These are phyloP conservation scores for Caenorhabditis elegans DNA, from an alignment of 1,140 invertebrate species.

Conservation along the genomic window WBcel235 BX284603.4:13225001-13225500, in stretches of 20 bases:
- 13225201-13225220: slow-evolving; percentile 49
- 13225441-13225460: slow-evolving; percentile 39
- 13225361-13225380: slow-evolving; percentile 82
- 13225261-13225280: slow-evolving; percentile 62
- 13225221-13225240: slow-evolving; percentile 30
- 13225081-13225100: slow-evolving; percentile 63
- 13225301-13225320: slow-evolving; percentile 57
- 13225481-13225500: slow-evolving; percentile 81
- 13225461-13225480: slow-evolving; percentile 45
- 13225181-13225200: slow-evolving; percentile 54
- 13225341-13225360: slow-evolving; percentile 81
- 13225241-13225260: neutral
- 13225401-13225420: neutral
- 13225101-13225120: slow-evolving; percentile 50
- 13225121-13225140: slow-evolving; percentile 23
- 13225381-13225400: slow-evolving; percentile 1
- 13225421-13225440: neutral
- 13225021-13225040: slow-evolving; percentile 74
- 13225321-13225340: slow-evolving; percentile 84
- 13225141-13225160: slow-evolving; percentile 1
- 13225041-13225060: slow-evolving; percentile 93
- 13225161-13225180: slow-evolving; percentile 51
- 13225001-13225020: slow-evolving; percentile 88
- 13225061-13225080: slow-evolving; percentile 74
- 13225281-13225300: slow-evolving; percentile 56